A percentile compares a stretch with the other conserved stretches of the same genome.
phyloP scores from a whole-genome alignment of 1,140 invertebrate genomes.

The Hylaeus anthracinus region DNA sequence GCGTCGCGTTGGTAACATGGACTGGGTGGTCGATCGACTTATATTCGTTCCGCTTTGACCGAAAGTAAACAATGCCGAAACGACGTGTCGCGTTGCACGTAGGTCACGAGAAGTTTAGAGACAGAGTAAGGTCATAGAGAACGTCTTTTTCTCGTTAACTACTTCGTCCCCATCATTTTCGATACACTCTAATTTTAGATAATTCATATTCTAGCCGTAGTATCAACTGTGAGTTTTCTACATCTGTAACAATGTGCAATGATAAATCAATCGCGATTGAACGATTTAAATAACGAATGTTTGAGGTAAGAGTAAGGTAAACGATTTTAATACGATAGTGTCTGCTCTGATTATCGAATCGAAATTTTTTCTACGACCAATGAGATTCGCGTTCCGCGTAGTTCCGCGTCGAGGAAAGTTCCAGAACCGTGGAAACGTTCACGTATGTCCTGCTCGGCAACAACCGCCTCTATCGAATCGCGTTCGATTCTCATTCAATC shows the following conservation, averaged over 20 bases:
- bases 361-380: background rate
- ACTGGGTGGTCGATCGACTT: background rate
- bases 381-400: background rate
- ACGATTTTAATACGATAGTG: no score
- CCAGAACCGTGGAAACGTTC: background rate
- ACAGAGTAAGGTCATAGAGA: no score
- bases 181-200: no score
- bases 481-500: background rate
- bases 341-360: background rate
- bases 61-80: conserved; percentile 23
- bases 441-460: background rate
- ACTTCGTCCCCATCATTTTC: no score
- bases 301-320: no score
- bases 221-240: no score
- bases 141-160: background rate
- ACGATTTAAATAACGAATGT: no score
- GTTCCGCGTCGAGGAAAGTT: conserved; percentile 4
- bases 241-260: no score
- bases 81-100: background rate
- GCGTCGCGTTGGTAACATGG: background rate
- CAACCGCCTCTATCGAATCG: background rate
- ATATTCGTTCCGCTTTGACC: background rate
- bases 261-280: no score
- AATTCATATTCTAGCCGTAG: no score
- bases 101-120: background rate